phyloP scores from a whole-genome alignment of 2,888 invertebrate genomes.

The Drosophila putrida region DNA sequence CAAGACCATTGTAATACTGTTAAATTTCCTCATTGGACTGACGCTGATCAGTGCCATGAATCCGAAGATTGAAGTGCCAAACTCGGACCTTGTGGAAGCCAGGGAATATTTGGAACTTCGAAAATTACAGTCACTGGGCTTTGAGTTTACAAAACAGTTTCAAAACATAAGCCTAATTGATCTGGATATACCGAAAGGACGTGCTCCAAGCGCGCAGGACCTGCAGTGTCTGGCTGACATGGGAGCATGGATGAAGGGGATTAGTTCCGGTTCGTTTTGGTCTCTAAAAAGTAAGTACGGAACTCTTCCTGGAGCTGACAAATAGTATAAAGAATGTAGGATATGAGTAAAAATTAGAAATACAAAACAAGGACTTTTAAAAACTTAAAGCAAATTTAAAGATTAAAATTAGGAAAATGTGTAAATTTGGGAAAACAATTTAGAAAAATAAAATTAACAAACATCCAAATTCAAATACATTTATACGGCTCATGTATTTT shows the following conservation, averaged over 20 bases:
- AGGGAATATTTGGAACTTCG: conserved; percentile 18
- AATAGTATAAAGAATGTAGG: no score
- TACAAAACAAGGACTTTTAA: no score
- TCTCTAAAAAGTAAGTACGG: conserved; percentile 34
- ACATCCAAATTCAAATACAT: no score
- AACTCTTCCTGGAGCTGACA: no score
- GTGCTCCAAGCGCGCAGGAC: conserved; percentile 27
- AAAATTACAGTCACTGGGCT: conserved; percentile 21
- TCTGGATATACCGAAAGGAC: conserved; percentile 4
- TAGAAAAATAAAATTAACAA: no score
- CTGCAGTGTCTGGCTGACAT: conserved; percentile 47
- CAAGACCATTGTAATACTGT: conserved; percentile 7
- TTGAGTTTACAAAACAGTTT: conserved; percentile 27
- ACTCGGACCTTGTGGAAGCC: not conserved
- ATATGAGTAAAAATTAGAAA: no score
- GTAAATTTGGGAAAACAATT: no score
- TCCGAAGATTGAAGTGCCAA: not conserved
- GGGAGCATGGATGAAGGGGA: conserved; percentile 26
- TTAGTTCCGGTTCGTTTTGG: conserved; percentile 26
- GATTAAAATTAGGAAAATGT: no score
- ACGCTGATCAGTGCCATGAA: conserved; percentile 9
- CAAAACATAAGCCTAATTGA: conserved; percentile 26
- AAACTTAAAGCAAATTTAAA: no score
- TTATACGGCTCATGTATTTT: no score
- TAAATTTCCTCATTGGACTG: conserved; percentile 9